These are phyloP conservation scores for Scolanthus callimorphus DNA, from an alignment of 92 coral and sea anemone genomes.

Conservation along the genomic window DNA sequence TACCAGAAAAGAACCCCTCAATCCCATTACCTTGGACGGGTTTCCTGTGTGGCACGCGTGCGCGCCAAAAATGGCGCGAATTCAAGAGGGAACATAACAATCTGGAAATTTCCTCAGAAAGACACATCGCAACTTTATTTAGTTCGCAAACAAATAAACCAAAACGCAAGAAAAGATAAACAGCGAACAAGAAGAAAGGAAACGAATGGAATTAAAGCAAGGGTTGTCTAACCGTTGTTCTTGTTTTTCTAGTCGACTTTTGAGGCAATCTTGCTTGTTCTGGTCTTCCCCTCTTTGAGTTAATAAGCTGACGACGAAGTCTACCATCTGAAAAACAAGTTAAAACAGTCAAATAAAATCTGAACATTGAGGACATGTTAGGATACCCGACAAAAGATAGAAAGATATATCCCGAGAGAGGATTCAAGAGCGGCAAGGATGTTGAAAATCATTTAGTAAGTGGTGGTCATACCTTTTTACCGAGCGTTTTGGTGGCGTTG, in stretches of 20 bases:
- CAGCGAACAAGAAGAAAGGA: neutral
- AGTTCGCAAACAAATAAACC: too few species aligned
- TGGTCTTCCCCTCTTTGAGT: conserved; percentile 29
- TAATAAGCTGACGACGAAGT: conserved; percentile 19
- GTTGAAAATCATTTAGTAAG: too few species aligned
- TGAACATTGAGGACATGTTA: neutral
- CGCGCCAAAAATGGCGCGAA: too few species aligned
- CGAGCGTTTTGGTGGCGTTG: conserved; percentile 3
- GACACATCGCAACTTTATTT: too few species aligned
- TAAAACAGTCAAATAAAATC: neutral
- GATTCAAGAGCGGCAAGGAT: neutral
- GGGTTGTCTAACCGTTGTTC: conserved; percentile 28
- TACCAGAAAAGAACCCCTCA: too few species aligned
- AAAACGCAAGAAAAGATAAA: too few species aligned
- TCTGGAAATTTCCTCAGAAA: too few species aligned
- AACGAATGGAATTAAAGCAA: neutral
- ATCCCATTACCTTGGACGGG: too few species aligned
- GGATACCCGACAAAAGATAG: neutral
- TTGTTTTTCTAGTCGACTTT: conserved; percentile 13
- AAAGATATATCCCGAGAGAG: neutral
- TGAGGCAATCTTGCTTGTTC: conserved; percentile 20
- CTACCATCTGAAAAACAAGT: conserved; percentile 10
- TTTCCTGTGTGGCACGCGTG: too few species aligned
- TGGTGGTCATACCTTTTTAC: conserved; percentile 13
- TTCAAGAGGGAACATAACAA: too few species aligned